Base-by-base conservation (phyloP, 2,113 vertebrate species). In the Amazona guildingii region DNA sequence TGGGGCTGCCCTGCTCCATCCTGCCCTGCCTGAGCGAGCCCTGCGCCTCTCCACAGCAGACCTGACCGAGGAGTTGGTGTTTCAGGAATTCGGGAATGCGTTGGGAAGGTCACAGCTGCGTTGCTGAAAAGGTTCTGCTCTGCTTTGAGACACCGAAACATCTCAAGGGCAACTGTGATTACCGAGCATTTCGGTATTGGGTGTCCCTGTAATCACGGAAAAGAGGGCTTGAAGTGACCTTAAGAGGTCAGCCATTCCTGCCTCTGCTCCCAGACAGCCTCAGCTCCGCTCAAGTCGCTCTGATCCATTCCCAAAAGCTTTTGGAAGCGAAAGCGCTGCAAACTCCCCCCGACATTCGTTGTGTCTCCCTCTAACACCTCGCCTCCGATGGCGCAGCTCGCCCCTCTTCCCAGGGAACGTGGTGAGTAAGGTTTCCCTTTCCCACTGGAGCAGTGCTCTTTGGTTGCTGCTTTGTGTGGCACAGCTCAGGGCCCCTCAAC, bases 381-480 rank as follows among this genome's bases (percentile, higher is more conserved):
- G 0, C 39, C n/a, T 13, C 6, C 61, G 1, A 0, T 1, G 29
- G 37, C 35, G 11, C 23, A 2, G 3, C 19, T 49, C 4, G 33
- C 66, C 15, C 67, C 72, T 16, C 0, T 24, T 75, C 73, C 78
- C 35, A 2, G n/a, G 1, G 29, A 19, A 43, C 5, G 43, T 3
- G 7, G 29, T 2, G 23, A 8, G 43, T 4, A 9, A 43, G 63
- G 13, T 21, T 52, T 41, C 83, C 67, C 54, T 29, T 39, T 83
- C 54, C 62, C n/a, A 9, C n/a, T 3, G 48, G 48, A 73, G 52
- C 54, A 10, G 48, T 0, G 6, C 43, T 54, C 49, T 12, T 11
- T 1, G 9, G 33, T 6, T 6, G 11, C 81, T 41, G 35, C 3
- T 81, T 17, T 7, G 25, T 4, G 11, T 8, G 83, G 27, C 57